These are phyloP conservation scores for Myocastor coypus DNA, from an alignment of 2,113 vertebrate genomes.

Conservation along the genomic window DNA sequence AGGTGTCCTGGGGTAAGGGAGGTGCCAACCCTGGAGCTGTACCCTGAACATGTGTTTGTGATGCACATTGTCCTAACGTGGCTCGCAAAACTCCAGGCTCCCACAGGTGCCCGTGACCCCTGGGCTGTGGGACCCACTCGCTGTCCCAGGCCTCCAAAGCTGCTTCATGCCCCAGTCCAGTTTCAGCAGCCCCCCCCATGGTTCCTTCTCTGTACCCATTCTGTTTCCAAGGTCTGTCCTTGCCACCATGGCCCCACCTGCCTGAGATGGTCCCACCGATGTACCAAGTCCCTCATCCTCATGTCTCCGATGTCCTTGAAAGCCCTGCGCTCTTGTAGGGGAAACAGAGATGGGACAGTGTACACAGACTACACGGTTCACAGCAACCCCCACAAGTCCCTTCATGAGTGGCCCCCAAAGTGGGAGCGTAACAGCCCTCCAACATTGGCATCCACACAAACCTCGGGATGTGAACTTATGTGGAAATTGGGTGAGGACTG, in stretches of 20 bases:
- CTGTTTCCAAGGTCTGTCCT: not conserved
- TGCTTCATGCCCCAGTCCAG: accelerated
- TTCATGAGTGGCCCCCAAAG: accelerated
- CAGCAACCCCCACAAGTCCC: not conserved
- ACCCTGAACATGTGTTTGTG: not conserved
- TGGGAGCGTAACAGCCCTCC: not conserved
- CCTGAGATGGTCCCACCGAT: not conserved
- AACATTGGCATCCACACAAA: not conserved
- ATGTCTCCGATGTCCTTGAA: not conserved
- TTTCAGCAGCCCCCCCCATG: not conserved
- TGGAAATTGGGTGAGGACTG: not conserved
- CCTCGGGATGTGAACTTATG: not conserved
- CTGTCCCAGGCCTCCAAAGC: not conserved
- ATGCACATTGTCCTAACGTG: too few species aligned
- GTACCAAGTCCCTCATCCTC: accelerated
- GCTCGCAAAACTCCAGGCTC: not conserved
- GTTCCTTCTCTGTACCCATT: not conserved
- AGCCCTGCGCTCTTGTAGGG: not conserved
- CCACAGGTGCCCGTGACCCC: not conserved
- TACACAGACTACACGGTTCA: not conserved
- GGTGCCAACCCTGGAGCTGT: accelerated
- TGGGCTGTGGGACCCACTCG: accelerated
- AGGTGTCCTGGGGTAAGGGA: not conserved
- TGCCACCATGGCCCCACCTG: not conserved
- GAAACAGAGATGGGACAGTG: not conserved